Base-by-base conservation (phyloP, 2,797 vertebrate species). In the Microhierax caerulescens region DNA sequence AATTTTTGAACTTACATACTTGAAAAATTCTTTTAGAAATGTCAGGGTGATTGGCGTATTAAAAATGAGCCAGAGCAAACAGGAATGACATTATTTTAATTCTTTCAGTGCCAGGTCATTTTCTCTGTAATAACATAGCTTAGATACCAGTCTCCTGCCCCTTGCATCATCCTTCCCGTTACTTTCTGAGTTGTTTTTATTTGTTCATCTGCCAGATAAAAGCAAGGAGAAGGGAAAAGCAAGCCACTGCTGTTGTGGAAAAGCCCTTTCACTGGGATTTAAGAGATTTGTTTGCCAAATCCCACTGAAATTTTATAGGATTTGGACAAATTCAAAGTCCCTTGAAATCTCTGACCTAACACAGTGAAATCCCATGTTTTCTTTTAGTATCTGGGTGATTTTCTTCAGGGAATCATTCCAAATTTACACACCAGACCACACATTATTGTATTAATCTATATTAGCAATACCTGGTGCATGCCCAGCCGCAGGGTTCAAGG, bases 11-110 rank as follows among this genome's bases (percentile, higher is more conserved):
- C 83, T 97, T 94, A 91, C 80, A 83, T 97, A 96, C 96, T 97
- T 97, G 94, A 98, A 97, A 97, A 93, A 97, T 97, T 98, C 96
- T 97, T 97, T 97, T 92, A 96, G 97, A 98, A 98, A 98, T 97
- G 97, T 98, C 97, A 98, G 96, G 95, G 96, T 97, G 97, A 97
- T 95, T 95, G 95, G 84, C 27, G 57, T 93, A 97, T 98, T 97
- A 97, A 95, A 95, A 78, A 15, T 43, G 87, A 97, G 92, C 91
- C 75, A 92, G 91, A 90, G 97, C 95, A 98, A 98, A 97, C 96
- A 98, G 94, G 61, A 87, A 92, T 96, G 96, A 94, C 98, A 97
- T 98, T 98, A 97, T 94, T 98, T 89, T 93, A 88, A 96, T 98
- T 98, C 97, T 96, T 97, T 80, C 70, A 25, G 78, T 73, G 83